Base-by-base conservation (phyloP, 2,113 vertebrate species). In the pig (Sus scrofa) region DNA sequence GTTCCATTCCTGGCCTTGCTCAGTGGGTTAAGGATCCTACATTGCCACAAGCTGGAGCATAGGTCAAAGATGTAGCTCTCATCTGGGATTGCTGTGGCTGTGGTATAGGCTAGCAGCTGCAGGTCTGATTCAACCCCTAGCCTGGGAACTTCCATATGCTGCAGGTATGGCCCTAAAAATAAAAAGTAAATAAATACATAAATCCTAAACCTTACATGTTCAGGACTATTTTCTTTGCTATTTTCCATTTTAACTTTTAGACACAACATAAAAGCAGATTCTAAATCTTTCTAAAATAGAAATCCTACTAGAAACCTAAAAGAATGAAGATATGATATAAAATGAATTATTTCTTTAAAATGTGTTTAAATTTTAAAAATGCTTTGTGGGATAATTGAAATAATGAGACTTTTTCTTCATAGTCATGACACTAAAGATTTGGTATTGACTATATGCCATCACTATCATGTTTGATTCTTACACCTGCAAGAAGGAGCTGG, bases 181-280 rank as follows among this genome's bases (percentile, higher is more conserved):
- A 44, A 44, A 44, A 44, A 8, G 44, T 44, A 44, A 44, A 44
- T 44, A 97, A 89, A 84, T 79, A 89, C 16, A 16, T 24, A 68
- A 75, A 86, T 63, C 12, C 30, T 82, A 95, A 86, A 34, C 14
- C 2, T 34, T 60, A 5, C 19, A 63, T 54, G 37, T 30, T 79
- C 12, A 75, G 4, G 22, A 50, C 18, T 79, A 75, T 58, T n/a
- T 78, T 26, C 70, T 67, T 71, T 27, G 7, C 24, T 86, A 2
- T 82, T 95, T 95, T 68, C 37, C 10, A 26, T 89, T 89, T 26
- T 19, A 95, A 58, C 77, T 56, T 93, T n/a, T 65, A 95, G 13
- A 6, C 13, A 93, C 79, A 30, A 50, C 62, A 7, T 18, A 54
- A 34, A 88, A 1, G 8, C 77, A 85, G 65, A 12, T 74, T 85